Conservation (phyloP, 2,797 vertebrate species). For the Tauraco hartlaubi region DNA sequence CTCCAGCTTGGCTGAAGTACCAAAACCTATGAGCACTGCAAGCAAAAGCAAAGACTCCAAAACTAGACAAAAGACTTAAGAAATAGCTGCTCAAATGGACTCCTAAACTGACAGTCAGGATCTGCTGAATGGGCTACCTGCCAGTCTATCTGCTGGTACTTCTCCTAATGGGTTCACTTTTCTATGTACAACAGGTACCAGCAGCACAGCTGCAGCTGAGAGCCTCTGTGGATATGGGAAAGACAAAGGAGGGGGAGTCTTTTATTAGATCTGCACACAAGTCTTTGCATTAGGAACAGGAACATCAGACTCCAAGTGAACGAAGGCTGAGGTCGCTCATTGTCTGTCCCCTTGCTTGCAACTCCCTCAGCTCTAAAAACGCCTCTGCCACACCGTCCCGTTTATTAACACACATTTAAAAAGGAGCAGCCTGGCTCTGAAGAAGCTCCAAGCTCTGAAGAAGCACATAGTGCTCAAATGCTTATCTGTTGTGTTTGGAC, state of each 20-base stretch:
- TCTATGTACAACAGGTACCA: neutral
- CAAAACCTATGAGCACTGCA: neutral
- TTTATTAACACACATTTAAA: neutral
- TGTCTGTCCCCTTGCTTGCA: neutral
- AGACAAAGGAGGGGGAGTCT: neutral
- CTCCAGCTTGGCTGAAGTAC: neutral
- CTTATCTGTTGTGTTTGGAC: neutral
- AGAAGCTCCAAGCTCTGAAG: neutral
- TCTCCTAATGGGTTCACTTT: neutral
- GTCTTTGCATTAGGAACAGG: neutral
- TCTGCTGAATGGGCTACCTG: neutral
- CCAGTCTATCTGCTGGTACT: neutral
- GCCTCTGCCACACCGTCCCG: neutral
- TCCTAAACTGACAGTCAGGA: neutral
- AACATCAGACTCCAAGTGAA: neutral
- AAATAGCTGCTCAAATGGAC: neutral
- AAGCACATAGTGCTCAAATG: rapidly evolving
- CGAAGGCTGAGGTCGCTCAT: neutral
- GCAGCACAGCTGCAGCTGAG: neutral
- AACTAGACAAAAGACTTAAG: neutral
- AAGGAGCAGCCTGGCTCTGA: neutral
- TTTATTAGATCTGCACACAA: neutral
- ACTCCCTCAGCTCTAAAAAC: neutral
- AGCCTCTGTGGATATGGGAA: neutral
- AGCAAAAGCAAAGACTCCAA: neutral